Evolutionary conservation across 2,113 vertebrate genomes (phyloP).

Genomic region (Urocolius indicus): DNA sequence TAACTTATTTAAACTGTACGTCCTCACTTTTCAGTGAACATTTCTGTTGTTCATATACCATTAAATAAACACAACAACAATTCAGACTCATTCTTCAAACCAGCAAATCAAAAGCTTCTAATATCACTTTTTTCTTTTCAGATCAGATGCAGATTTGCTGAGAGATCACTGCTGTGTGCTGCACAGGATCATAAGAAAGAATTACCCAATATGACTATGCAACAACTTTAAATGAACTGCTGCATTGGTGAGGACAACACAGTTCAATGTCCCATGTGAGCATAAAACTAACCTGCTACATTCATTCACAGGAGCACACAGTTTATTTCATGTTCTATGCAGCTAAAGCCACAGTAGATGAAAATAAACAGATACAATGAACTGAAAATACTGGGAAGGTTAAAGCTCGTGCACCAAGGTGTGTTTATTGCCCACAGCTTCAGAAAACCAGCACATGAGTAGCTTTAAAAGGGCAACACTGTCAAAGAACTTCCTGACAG

Average conservation of each 20-base stretch:
- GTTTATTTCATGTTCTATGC: not conserved
- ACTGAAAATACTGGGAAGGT: not conserved
- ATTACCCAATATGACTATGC: not conserved
- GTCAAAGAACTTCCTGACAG: not conserved
- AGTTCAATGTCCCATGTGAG: not conserved
- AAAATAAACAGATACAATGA: not conserved
- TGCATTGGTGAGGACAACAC: not conserved
- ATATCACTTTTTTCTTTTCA: not conserved
- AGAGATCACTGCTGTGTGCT: not conserved
- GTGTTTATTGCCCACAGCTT: not conserved
- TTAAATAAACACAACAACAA: not conserved
- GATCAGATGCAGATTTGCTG: not conserved
- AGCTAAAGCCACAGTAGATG: not conserved
- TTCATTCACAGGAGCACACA: not conserved
- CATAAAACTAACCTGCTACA: not conserved
- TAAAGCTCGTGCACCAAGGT: not conserved
- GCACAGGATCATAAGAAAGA: not conserved
- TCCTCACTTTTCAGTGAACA: not conserved
- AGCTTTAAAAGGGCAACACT: not conserved
- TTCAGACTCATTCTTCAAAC: not conserved
- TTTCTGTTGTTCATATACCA: not conserved
- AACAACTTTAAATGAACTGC: not conserved
- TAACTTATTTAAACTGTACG: not conserved
- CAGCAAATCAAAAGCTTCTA: not conserved
- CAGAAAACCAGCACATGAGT: not conserved